These are phyloP conservation scores for Engystomops pustulosus DNA, from an alignment of 2,113 vertebrate species.

Conservation along the genomic window DNA sequence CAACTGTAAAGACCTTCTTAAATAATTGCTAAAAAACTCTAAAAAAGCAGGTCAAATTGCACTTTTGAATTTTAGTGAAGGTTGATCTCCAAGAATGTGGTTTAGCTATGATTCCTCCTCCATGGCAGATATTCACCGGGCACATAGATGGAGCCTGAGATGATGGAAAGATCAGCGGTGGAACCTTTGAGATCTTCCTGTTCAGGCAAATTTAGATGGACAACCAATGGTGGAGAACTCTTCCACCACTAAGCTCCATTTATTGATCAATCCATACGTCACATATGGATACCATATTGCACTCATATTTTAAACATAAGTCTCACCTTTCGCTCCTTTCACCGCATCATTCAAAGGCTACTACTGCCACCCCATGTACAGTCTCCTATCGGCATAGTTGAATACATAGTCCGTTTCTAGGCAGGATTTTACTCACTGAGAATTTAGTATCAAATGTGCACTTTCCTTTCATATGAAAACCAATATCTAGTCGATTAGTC, in stretches of 20 bases:
- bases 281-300: neutral
- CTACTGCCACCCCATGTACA: conserved; percentile 5
- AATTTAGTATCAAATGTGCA: conserved; percentile 45
- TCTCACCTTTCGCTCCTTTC: no score
- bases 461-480: conserved; percentile 41
- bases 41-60: no score
- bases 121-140: neutral
- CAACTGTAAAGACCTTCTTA: neutral
- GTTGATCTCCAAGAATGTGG: neutral
- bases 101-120: neutral
- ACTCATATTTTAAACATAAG: conserved; percentile 12
- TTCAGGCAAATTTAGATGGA: neutral
- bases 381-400: neutral
- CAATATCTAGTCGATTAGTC: conserved; percentile 47
- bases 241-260: neutral
- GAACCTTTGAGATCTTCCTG: neutral
- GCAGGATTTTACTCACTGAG: neutral
- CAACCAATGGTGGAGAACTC: neutral
- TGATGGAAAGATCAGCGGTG: neutral
- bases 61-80: neutral
- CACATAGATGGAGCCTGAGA: neutral
- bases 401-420: conserved; percentile 7
- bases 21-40: conserved; percentile 11
- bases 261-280: neutral
- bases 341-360: neutral